A percentile compares a stretch with the other conserved stretches of the same genome.
Evolutionary conservation across 2,797 vertebrate species (phyloP).

Genomic region (Sebastiscus albofasciatus): DNA sequence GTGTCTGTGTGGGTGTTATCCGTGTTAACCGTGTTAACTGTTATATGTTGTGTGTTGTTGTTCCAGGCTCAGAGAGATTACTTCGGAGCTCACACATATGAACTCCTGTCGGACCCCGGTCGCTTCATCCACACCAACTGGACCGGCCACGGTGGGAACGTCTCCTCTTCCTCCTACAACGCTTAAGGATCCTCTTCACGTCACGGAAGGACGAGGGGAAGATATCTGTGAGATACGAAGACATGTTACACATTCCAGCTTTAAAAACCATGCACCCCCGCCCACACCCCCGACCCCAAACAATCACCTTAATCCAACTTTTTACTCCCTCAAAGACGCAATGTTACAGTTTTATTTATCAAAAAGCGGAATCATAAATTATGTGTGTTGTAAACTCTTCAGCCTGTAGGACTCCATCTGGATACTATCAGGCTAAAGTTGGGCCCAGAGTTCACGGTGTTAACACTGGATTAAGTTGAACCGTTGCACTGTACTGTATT

Average conservation of each 20-base stretch:
- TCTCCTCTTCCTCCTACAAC: conserved; percentile 95
- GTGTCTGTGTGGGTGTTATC: background rate
- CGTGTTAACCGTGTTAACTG: background rate
- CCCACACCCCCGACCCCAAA: background rate
- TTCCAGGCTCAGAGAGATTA: conserved; percentile 95
- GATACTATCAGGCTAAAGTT: conserved; percentile 28
- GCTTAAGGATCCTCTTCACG: conserved; percentile 75
- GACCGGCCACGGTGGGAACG: conserved; percentile 93
- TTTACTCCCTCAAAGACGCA: conserved; percentile 37
- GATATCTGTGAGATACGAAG: background rate
- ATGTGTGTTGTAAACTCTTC: conserved; percentile 35
- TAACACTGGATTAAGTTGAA: conserved; percentile 80
- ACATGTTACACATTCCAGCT: conserved; percentile 64
- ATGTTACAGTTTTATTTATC: conserved; percentile 69
- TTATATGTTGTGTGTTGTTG: background rate
- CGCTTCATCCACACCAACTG: conserved; percentile 94
- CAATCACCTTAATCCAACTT: conserved; percentile 13
- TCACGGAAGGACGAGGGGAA: background rate
- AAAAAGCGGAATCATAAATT: conserved; percentile 46
- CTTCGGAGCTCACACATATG: conserved; percentile 97
- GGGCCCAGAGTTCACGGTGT: conserved; percentile 50
- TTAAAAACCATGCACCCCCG: background rate
- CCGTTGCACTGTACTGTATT: conserved; percentile 75
- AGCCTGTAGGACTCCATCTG: background rate
- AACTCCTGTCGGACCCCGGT: conserved; percentile 90